These are phyloP conservation scores for Trichogramma evanescens DNA, from an alignment of 2,888 invertebrate genomes.

Conservation along the genomic window DNA sequence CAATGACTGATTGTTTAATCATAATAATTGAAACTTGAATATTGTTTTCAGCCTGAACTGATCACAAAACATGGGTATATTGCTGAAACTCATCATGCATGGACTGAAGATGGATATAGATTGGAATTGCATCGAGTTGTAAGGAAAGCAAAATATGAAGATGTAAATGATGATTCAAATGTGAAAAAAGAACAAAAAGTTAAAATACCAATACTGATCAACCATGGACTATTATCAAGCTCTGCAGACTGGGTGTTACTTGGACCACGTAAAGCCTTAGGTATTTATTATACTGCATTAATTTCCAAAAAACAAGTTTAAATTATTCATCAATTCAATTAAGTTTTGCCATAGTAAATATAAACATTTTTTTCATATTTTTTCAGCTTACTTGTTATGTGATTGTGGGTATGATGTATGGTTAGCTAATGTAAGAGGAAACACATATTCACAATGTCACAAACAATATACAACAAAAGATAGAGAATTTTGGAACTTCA, in stretches of 20 bases:
- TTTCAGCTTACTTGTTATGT: conserved; percentile 37
- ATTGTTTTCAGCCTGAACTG: conserved; percentile 46
- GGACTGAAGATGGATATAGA: conserved; percentile 50
- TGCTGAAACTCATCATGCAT: conserved; percentile 46
- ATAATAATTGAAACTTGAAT: conserved; percentile 6
- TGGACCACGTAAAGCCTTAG: conserved; percentile 40
- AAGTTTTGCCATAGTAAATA: not conserved
- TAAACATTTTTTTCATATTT: not conserved
- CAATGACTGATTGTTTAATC: conserved; percentile 5
- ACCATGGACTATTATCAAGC: conserved; percentile 41
- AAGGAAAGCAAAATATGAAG: conserved; percentile 20
- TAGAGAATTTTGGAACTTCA: conserved; percentile 45
- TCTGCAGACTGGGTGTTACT: conserved; percentile 43
- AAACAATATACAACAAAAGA: conserved; percentile 37
- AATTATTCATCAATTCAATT: not conserved
- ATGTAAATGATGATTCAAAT: not conserved
- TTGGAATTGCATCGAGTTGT: conserved; percentile 48
- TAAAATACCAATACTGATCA: conserved; percentile 35
- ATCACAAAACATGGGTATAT: conserved; percentile 47
- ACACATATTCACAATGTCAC: conserved; percentile 41
- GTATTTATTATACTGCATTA: conserved; percentile 26
- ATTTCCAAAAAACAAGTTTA: not conserved
- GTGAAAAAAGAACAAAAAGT: conserved; percentile 15
- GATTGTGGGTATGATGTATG: conserved; percentile 43
- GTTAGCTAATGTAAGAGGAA: conserved; percentile 42